A percentile compares a stretch with the other conserved stretches of the same genome.
Evolutionary conservation across 1,140 invertebrate genomes (phyloP).

Genomic region (Macrostomum lignano): DNA sequence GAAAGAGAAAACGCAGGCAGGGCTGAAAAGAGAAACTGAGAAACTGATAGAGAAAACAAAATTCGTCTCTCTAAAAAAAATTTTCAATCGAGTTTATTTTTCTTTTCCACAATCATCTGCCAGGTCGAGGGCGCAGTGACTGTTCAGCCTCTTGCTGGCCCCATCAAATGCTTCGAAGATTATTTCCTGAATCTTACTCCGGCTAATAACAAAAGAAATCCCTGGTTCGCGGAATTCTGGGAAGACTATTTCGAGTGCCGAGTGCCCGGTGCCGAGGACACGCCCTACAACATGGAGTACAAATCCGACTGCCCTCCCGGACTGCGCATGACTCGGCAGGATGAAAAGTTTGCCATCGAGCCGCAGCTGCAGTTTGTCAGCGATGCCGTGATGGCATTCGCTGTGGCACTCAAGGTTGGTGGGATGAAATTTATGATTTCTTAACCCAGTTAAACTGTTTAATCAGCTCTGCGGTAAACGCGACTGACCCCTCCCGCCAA

Average conservation of each 20-base stretch:
- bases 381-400: constrained; percentile 65
- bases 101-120: too few species aligned
- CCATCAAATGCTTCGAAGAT: constrained; percentile 51
- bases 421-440: too few species aligned
- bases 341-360: constrained; percentile 45
- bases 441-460: too few species aligned
- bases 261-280: constrained; percentile 38
- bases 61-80: too few species aligned
- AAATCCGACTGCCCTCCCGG: constrained; percentile 38
- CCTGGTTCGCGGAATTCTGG: constrained; percentile 81
- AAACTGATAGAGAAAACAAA: too few species aligned
- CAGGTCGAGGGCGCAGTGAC: constrained; percentile 56
- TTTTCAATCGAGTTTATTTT: too few species aligned
- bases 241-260: constrained; percentile 37
- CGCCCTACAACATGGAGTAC: constrained; percentile 49
- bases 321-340: constrained; percentile 21
- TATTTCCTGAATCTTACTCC: constrained; percentile 57
- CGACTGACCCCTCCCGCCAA: too few species aligned
- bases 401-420: constrained; percentile 47
- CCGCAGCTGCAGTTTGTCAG: constrained; percentile 66
- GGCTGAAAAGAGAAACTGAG: too few species aligned
- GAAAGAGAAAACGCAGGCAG: too few species aligned
- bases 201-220: constrained; percentile 55
- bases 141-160: constrained; percentile 59
- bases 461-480: too few species aligned